Evolutionary conservation across 35 echinoderm and acorn worm genomes (phyloP), one percentile per base, ranked within the genome.

Genomic region (Strongylocentrotus purpuratus): DNA sequence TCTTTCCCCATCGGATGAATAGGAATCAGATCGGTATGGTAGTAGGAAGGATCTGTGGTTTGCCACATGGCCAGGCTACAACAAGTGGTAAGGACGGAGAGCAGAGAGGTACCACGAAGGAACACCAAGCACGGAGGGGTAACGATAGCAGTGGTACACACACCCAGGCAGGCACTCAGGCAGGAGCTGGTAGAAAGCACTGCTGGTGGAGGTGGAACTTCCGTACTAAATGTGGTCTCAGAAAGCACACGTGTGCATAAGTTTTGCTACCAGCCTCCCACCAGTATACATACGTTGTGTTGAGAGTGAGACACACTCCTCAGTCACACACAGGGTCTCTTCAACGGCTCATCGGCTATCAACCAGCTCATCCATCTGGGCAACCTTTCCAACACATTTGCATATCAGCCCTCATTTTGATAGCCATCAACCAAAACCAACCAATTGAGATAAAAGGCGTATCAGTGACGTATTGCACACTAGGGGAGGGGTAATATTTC

Each of bases 21-120:
- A 7, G 91, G 91, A 12, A 93, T 93, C 45, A 93, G 91, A 93
- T 93, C 91, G 17, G 91, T 31, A 32, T 93, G 91, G 91, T 93
- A 93, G 91, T 32, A 93, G 48, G 91, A 11, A 31, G 91, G 91
- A 46, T 93, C 91, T 18, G 91, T 58, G 48, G 91, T n/a, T 46
- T 93, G 91, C 91, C 91, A 93, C 91, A 93, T 93, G 91, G 91
- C 91, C 91, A 25, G 91, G 91, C 91, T 93, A 93, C 91, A 48
- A 93, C 91, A 58, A 46, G 11, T 31, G 91, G 48, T 32, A 89
- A 33, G 45, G 87, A 89, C 87, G 20, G 87, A 89, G 91, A 93
- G 91, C 7, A 33, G 31, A 58, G 48, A 28, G 91, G 46, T 8
- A 33, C 32, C 87, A 88, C 87, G 17, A 33, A 88, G 32, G 87